Base-by-base conservation (phyloP, 2,113 vertebrate species). In the Crotalus tigris region DNA sequence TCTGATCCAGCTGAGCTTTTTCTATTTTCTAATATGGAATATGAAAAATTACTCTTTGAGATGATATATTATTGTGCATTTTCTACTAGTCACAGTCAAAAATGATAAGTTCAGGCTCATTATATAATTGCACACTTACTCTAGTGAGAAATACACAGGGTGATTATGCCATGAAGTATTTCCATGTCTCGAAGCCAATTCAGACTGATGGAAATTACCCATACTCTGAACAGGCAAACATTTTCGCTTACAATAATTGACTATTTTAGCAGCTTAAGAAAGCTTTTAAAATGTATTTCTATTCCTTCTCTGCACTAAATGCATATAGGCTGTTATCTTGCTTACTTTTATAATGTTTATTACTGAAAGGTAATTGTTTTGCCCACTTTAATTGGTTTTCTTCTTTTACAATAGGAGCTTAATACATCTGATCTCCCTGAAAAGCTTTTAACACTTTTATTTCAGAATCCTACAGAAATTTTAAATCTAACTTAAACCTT, bases 361-460 rank as follows among this genome's bases (percentile, higher is more conserved):
- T 90, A 44, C 46, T 90, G 57, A 87, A 64, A 23, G 81, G 81
- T 86, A 92, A 75, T 39, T 88, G 33, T 24, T 92, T 92, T 88
- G 8, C 33, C 46, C 29, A 10, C 81, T 86, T 64, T 93, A 93
- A 93, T 64, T 90, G 89, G 46, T 90, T 93, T 90, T 24, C 57
- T 86, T 87, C 81, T 64, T 61, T 49, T 89, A 89, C 81, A 29
- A 49, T 51, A 64, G 81, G 23, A 90, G 39, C 46, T 57, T 54
- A 90, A 90, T 87, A 57, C 57, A 93, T 44, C 19, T 61, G 57
- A 24, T 51, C 29, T 46, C 57, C 44, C n/a, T 93, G 89, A 90
- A 90, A 87, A 69, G 86, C 69, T n/a, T 90, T 90, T 90, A 87
- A 64, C 69, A 61, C 59, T 90, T 90, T 86, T 61, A 90, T 93